A percentile compares a stretch with the other conserved stretches of the same genome.
Evolutionary conservation across 1,140 invertebrate species (phyloP).

Genomic region (Bombus balteatus): DNA sequence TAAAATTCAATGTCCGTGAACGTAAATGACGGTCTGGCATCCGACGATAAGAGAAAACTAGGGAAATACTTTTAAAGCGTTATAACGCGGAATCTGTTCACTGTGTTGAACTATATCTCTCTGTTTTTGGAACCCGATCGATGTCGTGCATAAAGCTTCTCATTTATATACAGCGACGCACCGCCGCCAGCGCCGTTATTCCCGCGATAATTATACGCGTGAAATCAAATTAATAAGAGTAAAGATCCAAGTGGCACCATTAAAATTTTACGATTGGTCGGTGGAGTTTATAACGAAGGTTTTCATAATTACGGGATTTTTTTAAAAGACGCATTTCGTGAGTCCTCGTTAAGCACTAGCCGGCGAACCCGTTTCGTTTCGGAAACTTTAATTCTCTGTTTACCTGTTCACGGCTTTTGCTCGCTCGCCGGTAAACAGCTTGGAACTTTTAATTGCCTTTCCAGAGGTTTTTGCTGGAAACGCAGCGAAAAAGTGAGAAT

Average conservation of each 20-base stretch:
- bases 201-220: neutral
- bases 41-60: neutral
- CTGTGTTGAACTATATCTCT: neutral
- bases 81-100: neutral
- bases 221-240: neutral
- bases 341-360: neutral
- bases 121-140: neutral
- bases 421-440: slow-evolving; percentile 30
- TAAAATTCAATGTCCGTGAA: neutral
- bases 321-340: neutral
- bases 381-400: slow-evolving; percentile 59
- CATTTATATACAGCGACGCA: neutral
- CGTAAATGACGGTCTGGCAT: neutral
- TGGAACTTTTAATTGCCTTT: slow-evolving; percentile 64
- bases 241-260: neutral
- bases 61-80: slow-evolving; percentile 25
- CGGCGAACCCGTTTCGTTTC: slow-evolving; percentile 12
- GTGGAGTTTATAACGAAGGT: neutral
- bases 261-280: neutral
- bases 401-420: slow-evolving; percentile 48
- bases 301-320: neutral
- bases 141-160: neutral
- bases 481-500: slow-evolving; percentile 29
- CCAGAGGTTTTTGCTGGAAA: neutral
- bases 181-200: neutral